These are phyloP conservation scores for Enchytraeus crypticus DNA, from an alignment of 2,888 invertebrate genomes.

Conservation along the genomic window DNA sequence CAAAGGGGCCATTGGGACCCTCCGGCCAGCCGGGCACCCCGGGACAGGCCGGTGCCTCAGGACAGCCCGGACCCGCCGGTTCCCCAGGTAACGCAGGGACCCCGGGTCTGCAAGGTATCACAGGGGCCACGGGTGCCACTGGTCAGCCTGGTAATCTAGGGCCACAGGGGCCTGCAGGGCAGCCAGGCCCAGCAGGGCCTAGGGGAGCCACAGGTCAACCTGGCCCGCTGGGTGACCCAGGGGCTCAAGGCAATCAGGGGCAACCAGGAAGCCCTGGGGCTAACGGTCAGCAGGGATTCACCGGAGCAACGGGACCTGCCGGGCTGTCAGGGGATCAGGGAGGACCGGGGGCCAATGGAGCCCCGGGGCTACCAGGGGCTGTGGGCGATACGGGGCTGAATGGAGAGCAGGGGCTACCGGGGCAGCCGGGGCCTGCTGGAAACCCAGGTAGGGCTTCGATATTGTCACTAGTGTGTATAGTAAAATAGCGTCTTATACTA, in stretches of 20 bases:
- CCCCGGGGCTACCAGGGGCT: not conserved
- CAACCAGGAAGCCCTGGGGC: not conserved
- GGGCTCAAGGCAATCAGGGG: slow-evolving; percentile 5
- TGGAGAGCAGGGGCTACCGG: not conserved
- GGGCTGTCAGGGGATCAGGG: not conserved
- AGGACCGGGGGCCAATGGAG: not conserved
- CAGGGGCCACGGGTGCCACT: slow-evolving; percentile 32
- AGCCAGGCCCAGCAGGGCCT: slow-evolving; percentile 11
- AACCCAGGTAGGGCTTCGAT: too few species aligned
- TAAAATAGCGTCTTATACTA: too few species aligned
- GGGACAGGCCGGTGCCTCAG: slow-evolving; percentile 19
- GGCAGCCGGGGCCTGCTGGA: not conserved
- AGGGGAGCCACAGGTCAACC: slow-evolving; percentile 5
- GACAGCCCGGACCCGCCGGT: slow-evolving; percentile 28
- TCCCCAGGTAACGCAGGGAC: slow-evolving; percentile 32
- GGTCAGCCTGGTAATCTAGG: slow-evolving; percentile 16
- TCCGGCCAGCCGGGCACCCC: slow-evolving; percentile 16
- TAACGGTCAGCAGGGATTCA: not conserved
- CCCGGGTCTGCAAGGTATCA: slow-evolving; percentile 30
- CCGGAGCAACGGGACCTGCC: not conserved
- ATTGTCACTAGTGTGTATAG: too few species aligned
- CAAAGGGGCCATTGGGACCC: slow-evolving; percentile 50
- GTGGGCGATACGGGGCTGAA: not conserved
- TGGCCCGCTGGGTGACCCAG: slow-evolving; percentile 12
- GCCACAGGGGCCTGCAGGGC: slow-evolving; percentile 3